Conservation (phyloP, 2,888 invertebrate species). For the Aethes cnicana region DNA sequence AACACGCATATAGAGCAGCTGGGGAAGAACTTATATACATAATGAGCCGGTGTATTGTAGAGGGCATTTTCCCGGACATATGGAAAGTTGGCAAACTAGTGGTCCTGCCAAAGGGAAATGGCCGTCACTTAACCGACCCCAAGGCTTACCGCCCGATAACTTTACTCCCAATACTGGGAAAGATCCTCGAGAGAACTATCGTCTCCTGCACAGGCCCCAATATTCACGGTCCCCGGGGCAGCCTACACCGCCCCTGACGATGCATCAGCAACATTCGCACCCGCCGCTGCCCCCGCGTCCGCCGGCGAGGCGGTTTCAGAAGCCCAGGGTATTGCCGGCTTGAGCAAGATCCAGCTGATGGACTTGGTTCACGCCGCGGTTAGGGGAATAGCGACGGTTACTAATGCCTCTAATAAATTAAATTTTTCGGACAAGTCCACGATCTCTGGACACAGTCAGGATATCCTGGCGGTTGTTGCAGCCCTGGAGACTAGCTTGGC, state of each 20-base stretch:
- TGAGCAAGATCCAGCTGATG: constrained; percentile 4
- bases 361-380: constrained; percentile 15
- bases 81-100: constrained; percentile 40
- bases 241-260: too few species aligned
- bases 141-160: constrained; percentile 44
- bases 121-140: constrained; percentile 34
- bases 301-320: constrained; percentile 9
- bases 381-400: constrained; percentile 6
- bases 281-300: background rate
- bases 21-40: constrained; percentile 26
- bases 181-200: constrained; percentile 42
- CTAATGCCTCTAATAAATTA: constrained; percentile 20
- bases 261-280: background rate
- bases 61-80: constrained; percentile 37
- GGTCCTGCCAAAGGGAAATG: constrained; percentile 40
- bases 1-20: constrained; percentile 32
- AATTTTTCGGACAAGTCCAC: constrained; percentile 16
- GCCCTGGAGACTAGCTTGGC: constrained; percentile 5
- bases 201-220: constrained; percentile 35
- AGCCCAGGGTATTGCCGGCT: constrained; percentile 11
- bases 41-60: constrained; percentile 30
- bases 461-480: background rate
- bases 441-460: background rate
- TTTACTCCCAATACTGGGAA: constrained; percentile 41
- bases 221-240: too few species aligned